phyloP scores from a whole-genome alignment of 2,888 invertebrate genomes.

The Stratiomys singularior region DNA sequence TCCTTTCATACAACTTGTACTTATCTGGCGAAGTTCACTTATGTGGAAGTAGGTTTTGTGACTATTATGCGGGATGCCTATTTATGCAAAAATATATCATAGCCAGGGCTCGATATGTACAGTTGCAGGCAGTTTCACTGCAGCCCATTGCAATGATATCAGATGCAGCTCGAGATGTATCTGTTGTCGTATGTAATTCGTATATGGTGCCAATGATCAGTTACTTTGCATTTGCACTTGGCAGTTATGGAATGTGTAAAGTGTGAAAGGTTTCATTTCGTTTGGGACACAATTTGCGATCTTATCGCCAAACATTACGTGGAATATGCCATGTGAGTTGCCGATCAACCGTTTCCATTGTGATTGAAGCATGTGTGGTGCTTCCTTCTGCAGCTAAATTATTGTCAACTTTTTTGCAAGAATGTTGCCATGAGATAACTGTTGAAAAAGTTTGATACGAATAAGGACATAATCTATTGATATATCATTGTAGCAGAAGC shows the following conservation, averaged over 20 bases:
- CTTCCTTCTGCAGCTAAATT: no score
- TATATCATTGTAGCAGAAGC: no score
- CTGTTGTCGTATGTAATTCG: constrained; percentile 10
- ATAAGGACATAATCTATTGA: no score
- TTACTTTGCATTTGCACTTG: constrained; percentile 38
- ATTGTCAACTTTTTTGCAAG: no score
- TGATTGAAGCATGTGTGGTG: no score
- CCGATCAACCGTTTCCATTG: no score
- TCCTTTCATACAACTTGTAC: constrained; percentile 26
- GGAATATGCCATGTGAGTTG: no score
- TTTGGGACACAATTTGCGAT: not conserved
- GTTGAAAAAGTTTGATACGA: no score
- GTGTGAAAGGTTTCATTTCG: constrained; percentile 28
- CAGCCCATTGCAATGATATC: not conserved
- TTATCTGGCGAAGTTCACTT: constrained; percentile 15
- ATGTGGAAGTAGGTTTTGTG: constrained; percentile 44
- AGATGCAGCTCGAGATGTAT: constrained; percentile 12
- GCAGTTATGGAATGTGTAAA: constrained; percentile 23
- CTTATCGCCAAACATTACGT: not conserved
- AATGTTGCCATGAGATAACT: no score
- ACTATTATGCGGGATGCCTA: constrained; percentile 45
- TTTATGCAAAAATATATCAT: constrained; percentile 40
- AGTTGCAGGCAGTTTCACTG: constrained; percentile 39
- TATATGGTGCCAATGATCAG: constrained; percentile 43
- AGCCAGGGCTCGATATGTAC: constrained; percentile 10